phyloP scores from a whole-genome alignment of 2,113 vertebrate species.

The Anolis sagrei region DNA sequence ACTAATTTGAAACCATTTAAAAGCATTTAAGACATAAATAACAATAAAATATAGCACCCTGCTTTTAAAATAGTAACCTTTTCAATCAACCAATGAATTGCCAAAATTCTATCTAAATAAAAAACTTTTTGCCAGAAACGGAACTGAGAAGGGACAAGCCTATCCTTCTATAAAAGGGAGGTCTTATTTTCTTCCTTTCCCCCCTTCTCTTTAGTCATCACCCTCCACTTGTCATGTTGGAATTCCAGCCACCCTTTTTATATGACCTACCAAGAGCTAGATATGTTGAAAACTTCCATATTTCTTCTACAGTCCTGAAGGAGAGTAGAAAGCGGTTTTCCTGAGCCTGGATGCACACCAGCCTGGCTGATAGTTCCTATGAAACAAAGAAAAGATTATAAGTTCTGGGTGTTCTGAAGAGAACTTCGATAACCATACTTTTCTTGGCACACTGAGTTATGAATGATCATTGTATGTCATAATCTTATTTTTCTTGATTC shows the following conservation, averaged over 20 bases:
- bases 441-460: background rate
- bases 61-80: too few relatives aligned
- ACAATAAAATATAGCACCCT: too few relatives aligned
- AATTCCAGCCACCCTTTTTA: background rate
- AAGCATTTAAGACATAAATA: too few relatives aligned
- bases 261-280: slow-evolving; percentile 85
- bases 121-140: too few relatives aligned
- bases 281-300: slow-evolving; percentile 98
- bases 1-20: too few relatives aligned
- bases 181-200: background rate
- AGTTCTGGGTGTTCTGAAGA: fast-evolving
- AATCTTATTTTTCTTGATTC: background rate
- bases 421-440: background rate
- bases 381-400: background rate
- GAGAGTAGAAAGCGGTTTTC: slow-evolving; percentile 90
- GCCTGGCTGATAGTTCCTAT: slow-evolving; percentile 93
- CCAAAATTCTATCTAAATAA: too few relatives aligned
- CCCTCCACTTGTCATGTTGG: background rate
- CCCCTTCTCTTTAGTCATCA: background rate
- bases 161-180: background rate
- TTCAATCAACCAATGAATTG: too few relatives aligned
- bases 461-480: background rate
- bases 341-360: slow-evolving; percentile 90
- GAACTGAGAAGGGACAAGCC: too few relatives aligned
- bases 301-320: slow-evolving; percentile 96